Percentiles rank a stretch among this genome's conserved stretches.
Conservation (phyloP, 2,113 vertebrate species). For the Lagopus leucura region DNA sequence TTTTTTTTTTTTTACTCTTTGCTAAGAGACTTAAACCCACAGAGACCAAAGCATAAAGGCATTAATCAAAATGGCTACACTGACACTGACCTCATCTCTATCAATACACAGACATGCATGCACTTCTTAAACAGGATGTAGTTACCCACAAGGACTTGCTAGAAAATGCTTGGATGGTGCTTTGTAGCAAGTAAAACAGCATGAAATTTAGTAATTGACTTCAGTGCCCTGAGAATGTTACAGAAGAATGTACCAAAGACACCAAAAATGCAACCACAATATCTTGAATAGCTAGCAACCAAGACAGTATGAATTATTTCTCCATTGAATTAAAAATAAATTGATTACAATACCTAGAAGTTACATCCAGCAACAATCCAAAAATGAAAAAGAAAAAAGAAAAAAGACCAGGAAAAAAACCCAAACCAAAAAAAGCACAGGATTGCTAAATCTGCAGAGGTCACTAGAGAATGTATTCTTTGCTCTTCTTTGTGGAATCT, state of each 20-base stretch:
- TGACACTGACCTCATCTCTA: not conserved
- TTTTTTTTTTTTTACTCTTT: not conserved
- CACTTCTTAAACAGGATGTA: not conserved
- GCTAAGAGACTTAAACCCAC: not conserved
- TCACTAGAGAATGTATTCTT: slow-evolving; percentile 1
- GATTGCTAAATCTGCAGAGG: slow-evolving; percentile 15
- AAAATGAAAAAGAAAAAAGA: not conserved
- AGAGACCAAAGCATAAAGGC: not conserved
- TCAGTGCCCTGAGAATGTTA: slow-evolving; percentile 38
- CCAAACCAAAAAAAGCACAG: not conserved
- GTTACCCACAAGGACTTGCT: slow-evolving; percentile 31
- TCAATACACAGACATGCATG: not conserved
- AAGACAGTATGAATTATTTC: slow-evolving; percentile 37
- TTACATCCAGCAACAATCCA: not conserved
- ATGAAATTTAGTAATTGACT: slow-evolving; percentile 54
- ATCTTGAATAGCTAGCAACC: slow-evolving; percentile 36
- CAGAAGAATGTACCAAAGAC: slow-evolving; percentile 39
- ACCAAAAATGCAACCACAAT: slow-evolving; percentile 55
- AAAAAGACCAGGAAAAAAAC: not conserved
- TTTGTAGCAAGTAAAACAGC: slow-evolving; percentile 51
- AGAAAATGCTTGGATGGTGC: slow-evolving; percentile 3
- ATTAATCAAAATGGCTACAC: not conserved
- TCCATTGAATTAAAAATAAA: slow-evolving; percentile 55
- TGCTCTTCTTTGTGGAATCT: slow-evolving; percentile 14
- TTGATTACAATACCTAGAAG: slow-evolving; percentile 30